Conservation (phyloP, 2,888 invertebrate species). For the Magallana nippona region DNA sequence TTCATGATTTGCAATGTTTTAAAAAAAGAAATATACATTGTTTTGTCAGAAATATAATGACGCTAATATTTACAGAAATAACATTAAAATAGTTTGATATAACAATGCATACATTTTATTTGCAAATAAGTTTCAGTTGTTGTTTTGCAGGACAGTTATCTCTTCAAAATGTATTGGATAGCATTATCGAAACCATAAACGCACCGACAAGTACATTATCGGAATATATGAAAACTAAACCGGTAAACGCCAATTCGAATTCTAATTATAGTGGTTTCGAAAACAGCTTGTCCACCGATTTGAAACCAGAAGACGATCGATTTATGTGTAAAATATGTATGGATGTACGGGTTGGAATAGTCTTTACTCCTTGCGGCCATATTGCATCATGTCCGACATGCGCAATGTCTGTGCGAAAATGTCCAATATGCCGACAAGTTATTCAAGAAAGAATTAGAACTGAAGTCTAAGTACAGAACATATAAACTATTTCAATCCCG, state of each 20-base stretch:
- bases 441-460: conserved; percentile 12
- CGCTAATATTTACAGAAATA: background rate
- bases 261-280: too few species aligned
- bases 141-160: background rate
- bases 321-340: conserved; percentile 35
- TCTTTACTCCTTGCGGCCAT: conserved; percentile 28
- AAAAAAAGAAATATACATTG: too few species aligned
- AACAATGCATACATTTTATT: background rate
- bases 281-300: background rate
- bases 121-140: background rate
- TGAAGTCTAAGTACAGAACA: background rate
- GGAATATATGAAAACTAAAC: background rate
- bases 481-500: background rate
- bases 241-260: background rate
- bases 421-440: conserved; percentile 21
- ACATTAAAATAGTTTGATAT: background rate
- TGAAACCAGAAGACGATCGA: background rate
- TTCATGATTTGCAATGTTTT: background rate
- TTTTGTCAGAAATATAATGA: too few species aligned
- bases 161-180: background rate
- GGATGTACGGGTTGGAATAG: background rate
- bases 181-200: background rate
- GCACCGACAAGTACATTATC: background rate
- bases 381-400: conserved; percentile 7
- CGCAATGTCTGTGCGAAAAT: background rate